phyloP scores from a whole-genome alignment of 2,113 vertebrate genomes.

The Indicator maculatus region DNA sequence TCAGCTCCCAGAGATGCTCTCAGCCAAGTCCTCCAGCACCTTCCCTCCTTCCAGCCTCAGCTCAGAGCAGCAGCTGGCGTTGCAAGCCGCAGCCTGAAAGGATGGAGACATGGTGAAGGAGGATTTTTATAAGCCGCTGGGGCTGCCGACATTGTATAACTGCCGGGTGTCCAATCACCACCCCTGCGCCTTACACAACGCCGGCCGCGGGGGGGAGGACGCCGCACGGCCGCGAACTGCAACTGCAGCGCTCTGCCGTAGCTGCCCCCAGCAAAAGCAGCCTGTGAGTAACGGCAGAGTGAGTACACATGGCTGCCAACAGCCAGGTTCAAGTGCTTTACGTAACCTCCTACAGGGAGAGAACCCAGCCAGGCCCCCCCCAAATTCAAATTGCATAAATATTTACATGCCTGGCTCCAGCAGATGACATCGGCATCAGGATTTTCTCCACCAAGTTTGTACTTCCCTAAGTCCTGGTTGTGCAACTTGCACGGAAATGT shows the following conservation, averaged over 20 bases:
- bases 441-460: not conserved
- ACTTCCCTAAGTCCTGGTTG: not conserved
- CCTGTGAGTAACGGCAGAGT: not conserved
- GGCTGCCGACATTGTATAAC: slow-evolving; percentile 68
- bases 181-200: slow-evolving; percentile 46
- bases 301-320: not conserved
- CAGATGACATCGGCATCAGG: not conserved
- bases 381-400: not conserved
- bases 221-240: slow-evolving; percentile 39
- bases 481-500: not conserved
- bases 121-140: slow-evolving; percentile 60
- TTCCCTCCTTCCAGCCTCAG: not conserved
- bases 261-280: not conserved
- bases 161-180: slow-evolving; percentile 25
- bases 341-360: not conserved
- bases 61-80: not conserved
- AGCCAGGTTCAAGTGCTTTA: not conserved
- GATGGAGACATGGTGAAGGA: slow-evolving; percentile 1
- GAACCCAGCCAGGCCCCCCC: not conserved
- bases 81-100: not conserved
- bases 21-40: not conserved
- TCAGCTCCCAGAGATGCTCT: not conserved
- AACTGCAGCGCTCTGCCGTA: not conserved
- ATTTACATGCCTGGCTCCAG: not conserved
- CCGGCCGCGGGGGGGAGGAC: not conserved